Evolutionary conservation across 2,113 vertebrate species (phyloP), one percentile per base, ranked within the genome.

Genomic region (Callorhinus ursinus): DNA sequence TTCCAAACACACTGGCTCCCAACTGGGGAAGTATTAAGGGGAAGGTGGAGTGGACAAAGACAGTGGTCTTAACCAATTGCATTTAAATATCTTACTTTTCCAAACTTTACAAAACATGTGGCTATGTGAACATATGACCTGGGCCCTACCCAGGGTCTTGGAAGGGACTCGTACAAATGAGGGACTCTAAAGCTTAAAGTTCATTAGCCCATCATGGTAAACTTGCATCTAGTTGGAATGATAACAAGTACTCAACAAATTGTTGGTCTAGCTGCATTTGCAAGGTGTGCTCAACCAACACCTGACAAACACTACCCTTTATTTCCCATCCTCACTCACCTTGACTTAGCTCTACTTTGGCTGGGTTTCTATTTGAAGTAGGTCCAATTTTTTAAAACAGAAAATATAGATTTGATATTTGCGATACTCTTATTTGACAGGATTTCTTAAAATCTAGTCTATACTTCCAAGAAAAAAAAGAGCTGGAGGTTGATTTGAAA

Each of bases 371-470:
- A 89, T 83, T 76, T 95, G 57, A 92, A 96, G 63, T 18, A 36
- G 22, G 14, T 82, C 5, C 51, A 84, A 72, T 82, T 63, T 88
- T 96, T 89, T 42, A 53, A 86, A 87, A 82, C 46, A 96, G 39
- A 86, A 90, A 88, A 91, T 39, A 42, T 24, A 82, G 74, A 90
- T 31, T 42, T 90, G 16, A 53, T 87, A 59, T 80, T 97, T 95
- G 63, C 24, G 89, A 81, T 57, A 90, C 22, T 74, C 80, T 42
- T 92, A 16, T 77, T 59, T 89, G 51, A 55, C 18, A 87, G 10
- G 24, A 69, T 89, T 92, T 93, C 71, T 97, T 84, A 65, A 95
- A 93, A 80, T 69, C 10, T 91, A 83, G 53, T 94, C 77, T 82
- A 76, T 46, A 57, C 36, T 90, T 85, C 55, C 33, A 81, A 55